Base-by-base conservation (phyloP, 2,888 invertebrate species). In the Scrobipalpa costella region DNA sequence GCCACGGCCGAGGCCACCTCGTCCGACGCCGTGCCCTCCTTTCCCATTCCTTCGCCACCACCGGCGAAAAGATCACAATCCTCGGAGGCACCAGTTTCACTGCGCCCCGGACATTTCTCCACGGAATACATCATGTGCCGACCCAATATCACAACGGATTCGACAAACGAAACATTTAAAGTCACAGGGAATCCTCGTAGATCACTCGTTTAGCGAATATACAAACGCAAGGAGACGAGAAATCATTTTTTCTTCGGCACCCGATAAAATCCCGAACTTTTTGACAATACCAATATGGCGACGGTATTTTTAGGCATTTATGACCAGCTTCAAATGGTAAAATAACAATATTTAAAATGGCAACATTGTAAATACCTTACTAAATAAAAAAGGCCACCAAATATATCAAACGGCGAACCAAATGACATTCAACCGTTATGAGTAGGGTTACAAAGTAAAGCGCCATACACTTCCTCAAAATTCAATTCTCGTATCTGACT, bases 211-310 rank as follows among this genome's bases (percentile, higher is more conserved):
- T 77, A 80, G 76, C 73, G 78, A 76, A 73, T 82, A 85, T 80
- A 80, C 78, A 80, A 73, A 79, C 75, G 78, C 76, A 78, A 78
- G 73, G 79, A 79, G 79, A 77, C 80, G 84, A 84, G 84, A 87
- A 88, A 87, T 79, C 92, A 90, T 90, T 90, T 92, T 90, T 86
- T 85, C 84, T 57, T 83, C 82, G 80, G 83, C 85, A 86, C 86
- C 86, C 81, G 79, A 84, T 83, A 75, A 78, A 34, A 82, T 76
- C 80, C 82, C 84, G 80, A 87, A 85, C 79, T 86, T 89, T 90
- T 92, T 92, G 92, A 91, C 91, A 92, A 91, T 91, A 90, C 91
- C 91, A 92, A 92, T 92, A 92, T 92, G 92, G 92, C 92, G 92
- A 87, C 92, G 90, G 73, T 89, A 90, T 89, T 89, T 91, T 90